Evolutionary conservation across 1,140 invertebrate genomes (phyloP).

Genomic region (Lepidotrigona ventralis): DNA sequence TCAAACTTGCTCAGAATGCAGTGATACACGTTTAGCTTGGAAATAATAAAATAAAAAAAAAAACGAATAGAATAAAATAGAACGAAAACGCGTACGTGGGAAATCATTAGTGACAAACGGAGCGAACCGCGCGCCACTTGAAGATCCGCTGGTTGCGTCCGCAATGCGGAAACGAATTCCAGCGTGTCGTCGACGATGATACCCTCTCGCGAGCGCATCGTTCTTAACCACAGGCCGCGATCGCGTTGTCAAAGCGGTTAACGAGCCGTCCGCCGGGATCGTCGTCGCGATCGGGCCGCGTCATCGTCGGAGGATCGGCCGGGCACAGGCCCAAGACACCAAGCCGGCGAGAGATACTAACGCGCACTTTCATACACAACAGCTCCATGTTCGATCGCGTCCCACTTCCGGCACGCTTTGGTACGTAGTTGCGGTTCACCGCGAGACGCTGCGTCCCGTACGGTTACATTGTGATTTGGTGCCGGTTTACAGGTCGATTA

Average conservation of each 20-base stretch:
- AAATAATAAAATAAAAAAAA: neutral
- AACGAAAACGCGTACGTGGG: too few species aligned
- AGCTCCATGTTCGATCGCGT: neutral
- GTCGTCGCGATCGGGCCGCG: constrained; percentile 25
- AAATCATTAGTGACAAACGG: neutral
- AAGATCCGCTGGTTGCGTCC: neutral
- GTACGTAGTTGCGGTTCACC: constrained; percentile 44
- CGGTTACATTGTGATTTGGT: constrained; percentile 43
- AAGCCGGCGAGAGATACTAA: too few species aligned
- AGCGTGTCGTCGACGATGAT: constrained; percentile 17
- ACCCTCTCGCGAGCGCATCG: constrained; percentile 4
- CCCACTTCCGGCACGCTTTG: constrained; percentile 23
- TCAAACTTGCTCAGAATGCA: too few species aligned
- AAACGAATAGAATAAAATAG: too few species aligned
- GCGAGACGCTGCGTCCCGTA: constrained; percentile 14
- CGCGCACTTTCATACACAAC: too few species aligned
- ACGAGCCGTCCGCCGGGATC: constrained; percentile 45
- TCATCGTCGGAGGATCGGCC: constrained; percentile 1
- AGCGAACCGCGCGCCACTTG: neutral
- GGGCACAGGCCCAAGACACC: constrained; percentile 15
- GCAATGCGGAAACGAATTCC: constrained; percentile 41
- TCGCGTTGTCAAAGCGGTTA: constrained; percentile 41
- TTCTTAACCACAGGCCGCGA: constrained; percentile 53
- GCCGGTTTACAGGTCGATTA: constrained; percentile 36
- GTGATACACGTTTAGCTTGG: too few species aligned